Conservation (phyloP, 2,888 invertebrate species). For the Lithodes maja region DNA sequence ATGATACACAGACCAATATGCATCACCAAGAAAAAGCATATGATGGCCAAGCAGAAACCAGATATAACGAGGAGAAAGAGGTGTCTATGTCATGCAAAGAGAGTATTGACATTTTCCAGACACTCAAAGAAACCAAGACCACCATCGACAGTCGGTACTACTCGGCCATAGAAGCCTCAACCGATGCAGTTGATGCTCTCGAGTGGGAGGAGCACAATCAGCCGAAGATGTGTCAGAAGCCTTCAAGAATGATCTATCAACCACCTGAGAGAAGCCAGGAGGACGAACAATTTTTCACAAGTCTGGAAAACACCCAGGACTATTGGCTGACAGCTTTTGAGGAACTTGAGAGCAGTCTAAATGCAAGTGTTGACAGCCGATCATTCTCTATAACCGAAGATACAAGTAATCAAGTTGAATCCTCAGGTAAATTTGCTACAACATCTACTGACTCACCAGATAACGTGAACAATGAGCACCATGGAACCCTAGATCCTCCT, state of each 20-base stretch:
- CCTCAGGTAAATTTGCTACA: no score
- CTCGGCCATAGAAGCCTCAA: constrained; percentile 27
- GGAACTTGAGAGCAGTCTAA: constrained; percentile 30
- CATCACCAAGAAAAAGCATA: neutral
- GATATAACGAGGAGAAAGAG: neutral
- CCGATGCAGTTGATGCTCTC: constrained; percentile 28
- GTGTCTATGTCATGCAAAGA: neutral
- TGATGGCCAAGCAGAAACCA: neutral
- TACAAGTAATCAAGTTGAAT: no score
- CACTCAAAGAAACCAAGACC: constrained; percentile 18
- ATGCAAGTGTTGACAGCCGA: neutral
- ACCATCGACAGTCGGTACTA: constrained; percentile 30
- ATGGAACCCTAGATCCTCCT: neutral
- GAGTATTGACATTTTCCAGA: constrained; percentile 9
- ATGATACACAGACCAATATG: neutral
- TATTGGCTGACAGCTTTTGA: constrained; percentile 30
- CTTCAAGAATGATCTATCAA: constrained; percentile 20
- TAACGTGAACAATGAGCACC: neutral
- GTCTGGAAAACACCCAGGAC: constrained; percentile 6
- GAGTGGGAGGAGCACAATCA: constrained; percentile 29
- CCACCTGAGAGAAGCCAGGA: constrained; percentile 9
- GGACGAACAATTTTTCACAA: constrained; percentile 26
- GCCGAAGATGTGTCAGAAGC: neutral
- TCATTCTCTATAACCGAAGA: no score
- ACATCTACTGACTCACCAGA: neutral